Evolutionary conservation across 1,140 invertebrate species (phyloP), one percentile per base, ranked within the genome.

Genomic region (Aphelenchoides avenae): DNA sequence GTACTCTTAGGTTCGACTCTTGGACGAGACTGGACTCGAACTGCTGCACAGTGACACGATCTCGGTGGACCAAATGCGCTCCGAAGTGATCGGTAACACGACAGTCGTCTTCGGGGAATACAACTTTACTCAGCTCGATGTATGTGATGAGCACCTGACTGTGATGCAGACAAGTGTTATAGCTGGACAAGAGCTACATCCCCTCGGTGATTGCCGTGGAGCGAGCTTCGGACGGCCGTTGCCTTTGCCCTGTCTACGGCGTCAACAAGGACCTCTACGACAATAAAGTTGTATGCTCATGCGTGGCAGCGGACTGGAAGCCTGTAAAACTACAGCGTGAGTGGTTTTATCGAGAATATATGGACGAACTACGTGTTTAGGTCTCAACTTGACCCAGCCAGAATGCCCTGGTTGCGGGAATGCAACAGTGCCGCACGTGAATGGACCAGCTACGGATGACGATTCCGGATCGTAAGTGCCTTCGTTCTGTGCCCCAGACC

Each of bases 191-290:
- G 24, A 51, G 30, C 29, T 73, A 77, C 31, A 72, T 72, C 26
- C 73, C 73, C 5, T 71, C 74, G 2, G 74, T 75, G 1, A 71
- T 75, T 22, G 70, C 73, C 1, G 63, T 75, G 27, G 73, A 75
- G 46, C 52, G 62, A 20, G 68, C 69, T 27, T 30, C 33, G 15
- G 74, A 77, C 57, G 72, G 66, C 5, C 42, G 74, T 30, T 75
- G 71, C 44, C 36, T 77, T 3, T 77, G 74, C 49, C 71, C 69
- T 4, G 68, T 70, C 31, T 49, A 61, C 27, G 56, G 61, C 13
- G n/a, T n/a, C n/a, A n/a, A n/a, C n/a, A 62, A 40, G 2, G 47
- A 75, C 43, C 57, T 59, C 6, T 74, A 71, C 27, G 70, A 73
- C 31, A 63, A 15, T 5, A 60, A 71, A 26, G 63, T 61, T 30